Evolutionary conservation across 2,888 invertebrate species (phyloP), one percentile per base, ranked within the genome.

Genomic region (Pomacea canaliculata): DNA sequence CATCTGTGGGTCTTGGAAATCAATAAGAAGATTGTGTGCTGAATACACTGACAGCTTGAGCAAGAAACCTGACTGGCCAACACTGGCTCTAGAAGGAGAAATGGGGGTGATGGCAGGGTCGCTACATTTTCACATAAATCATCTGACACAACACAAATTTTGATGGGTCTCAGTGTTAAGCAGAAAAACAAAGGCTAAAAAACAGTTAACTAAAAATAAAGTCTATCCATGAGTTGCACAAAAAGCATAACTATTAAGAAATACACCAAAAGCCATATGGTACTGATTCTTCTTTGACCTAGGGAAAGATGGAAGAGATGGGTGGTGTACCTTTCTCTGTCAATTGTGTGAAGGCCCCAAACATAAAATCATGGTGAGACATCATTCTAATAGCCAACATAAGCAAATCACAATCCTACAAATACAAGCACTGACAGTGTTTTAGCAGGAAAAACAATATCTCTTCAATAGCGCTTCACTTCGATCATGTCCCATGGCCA

Each of bases 321-420:
- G 48, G 19, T 48, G 7, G 37, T 63, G 59, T 78, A 78, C 78
- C 78, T 78, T 79, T 78, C 18, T 76, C 70, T 51, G 76, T 76
- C 74, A 78, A 80, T 16, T 75, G 77, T 19, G 73, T 69, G 71
- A 76, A 82, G 12, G 79, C 81, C 37, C 81, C 80, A 63, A 81
- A 77, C 10, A 80, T 37, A 46, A 80, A 80, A 48, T 82, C 83
- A 65, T 75, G 74, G 49, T 79, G 76, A 13, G 80, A 77, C 76
- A 82, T 71, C 78, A 79, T 80, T 67, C 71, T 70, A 8, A 19
- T 8, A 49, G 23, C 27, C 66, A 56, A 51, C 49, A 62, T 27
- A 68, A n/a, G 49, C 5, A 10, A 56, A 46, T 60, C 68, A 63
- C 63, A 63, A 27, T n/a, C 63, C 63, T 23, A 9, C 60, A 68